A percentile compares a stretch with the other conserved stretches of the same genome.
Evolutionary conservation across 2,113 vertebrate species (phyloP).

Genomic region (Seriola dumerili): DNA sequence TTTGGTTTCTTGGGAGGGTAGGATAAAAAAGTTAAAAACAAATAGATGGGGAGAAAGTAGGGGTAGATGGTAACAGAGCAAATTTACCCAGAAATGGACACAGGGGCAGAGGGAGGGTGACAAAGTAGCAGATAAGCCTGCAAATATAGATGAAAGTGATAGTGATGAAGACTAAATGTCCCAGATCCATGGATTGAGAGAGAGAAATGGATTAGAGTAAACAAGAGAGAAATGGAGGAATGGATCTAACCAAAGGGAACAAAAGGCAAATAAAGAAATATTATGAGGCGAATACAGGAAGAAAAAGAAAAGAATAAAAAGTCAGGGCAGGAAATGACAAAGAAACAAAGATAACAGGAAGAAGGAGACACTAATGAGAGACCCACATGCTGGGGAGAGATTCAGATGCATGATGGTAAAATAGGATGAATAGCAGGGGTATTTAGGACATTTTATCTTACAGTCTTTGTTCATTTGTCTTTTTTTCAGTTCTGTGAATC

Average conservation of each 20-base stretch:
- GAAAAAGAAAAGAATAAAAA: not conserved
- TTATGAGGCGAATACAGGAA: not conserved
- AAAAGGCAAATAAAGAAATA: not conserved
- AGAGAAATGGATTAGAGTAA: conserved; percentile 32
- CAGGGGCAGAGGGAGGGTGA: conserved; percentile 13
- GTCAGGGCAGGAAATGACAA: not conserved
- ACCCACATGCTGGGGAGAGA: too few species aligned
- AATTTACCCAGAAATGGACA: conserved; percentile 27
- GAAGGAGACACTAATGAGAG: not conserved
- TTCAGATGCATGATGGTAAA: not conserved
- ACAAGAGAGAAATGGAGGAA: not conserved
- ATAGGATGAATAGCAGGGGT: not conserved
- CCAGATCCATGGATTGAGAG: not conserved
- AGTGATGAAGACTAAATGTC: conserved; percentile 40
- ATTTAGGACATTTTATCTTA: conserved; percentile 25
- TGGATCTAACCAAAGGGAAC: not conserved
- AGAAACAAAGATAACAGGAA: not conserved
- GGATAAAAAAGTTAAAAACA: not conserved
- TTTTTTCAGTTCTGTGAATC: conserved; percentile 23
- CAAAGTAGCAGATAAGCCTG: conserved; percentile 26
- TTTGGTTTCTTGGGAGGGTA: too few species aligned
- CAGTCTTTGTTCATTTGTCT: conserved; percentile 2
- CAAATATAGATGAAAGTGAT: conserved; percentile 31
- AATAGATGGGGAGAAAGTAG: not conserved
- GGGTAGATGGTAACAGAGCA: conserved; percentile 24